A percentile compares a stretch with the other conserved stretches of the same genome.
Evolutionary conservation across 2,888 invertebrate genomes (phyloP).

Genomic region (Strigamia transsilvanica): DNA sequence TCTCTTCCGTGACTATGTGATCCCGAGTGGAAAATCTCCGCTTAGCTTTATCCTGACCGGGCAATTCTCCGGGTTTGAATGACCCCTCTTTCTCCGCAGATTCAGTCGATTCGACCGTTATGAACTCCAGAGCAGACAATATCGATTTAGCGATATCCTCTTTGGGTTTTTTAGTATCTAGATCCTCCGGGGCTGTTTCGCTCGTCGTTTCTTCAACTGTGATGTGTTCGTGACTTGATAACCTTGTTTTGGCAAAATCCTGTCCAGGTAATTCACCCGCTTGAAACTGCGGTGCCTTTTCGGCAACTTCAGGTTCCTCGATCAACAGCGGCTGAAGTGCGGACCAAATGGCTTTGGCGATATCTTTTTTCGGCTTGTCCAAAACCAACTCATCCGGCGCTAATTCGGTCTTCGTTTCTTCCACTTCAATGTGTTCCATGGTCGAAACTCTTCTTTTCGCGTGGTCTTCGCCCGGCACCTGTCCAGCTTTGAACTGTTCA

Average conservation of each 20-base stretch:
- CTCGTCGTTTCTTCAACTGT: constrained; percentile 64
- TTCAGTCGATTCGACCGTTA: constrained; percentile 17
- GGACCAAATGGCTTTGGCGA: constrained; percentile 29
- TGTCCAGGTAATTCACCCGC: constrained; percentile 65
- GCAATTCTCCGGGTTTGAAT: constrained; percentile 50
- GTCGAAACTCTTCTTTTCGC: constrained; percentile 60
- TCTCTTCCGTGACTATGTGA: constrained; percentile 53
- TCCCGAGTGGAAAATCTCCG: constrained; percentile 53
- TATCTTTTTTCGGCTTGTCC: constrained; percentile 51
- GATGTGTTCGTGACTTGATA: constrained; percentile 62
- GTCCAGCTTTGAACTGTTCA: constrained; percentile 53
- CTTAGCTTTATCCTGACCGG: constrained; percentile 52
- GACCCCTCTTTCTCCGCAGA: constrained; percentile 36
- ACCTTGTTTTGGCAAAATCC: constrained; percentile 65
- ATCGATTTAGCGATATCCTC: constrained; percentile 60
- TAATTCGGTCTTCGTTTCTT: constrained; percentile 64
- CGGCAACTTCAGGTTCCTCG: constrained; percentile 53
- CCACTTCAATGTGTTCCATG: constrained; percentile 64
- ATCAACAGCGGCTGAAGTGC: constrained; percentile 51
- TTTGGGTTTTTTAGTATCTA: constrained; percentile 59
- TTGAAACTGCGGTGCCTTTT: constrained; percentile 50
- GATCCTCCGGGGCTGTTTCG: constrained; percentile 62
- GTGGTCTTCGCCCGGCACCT: constrained; percentile 53
- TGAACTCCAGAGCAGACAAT: constrained; percentile 1
- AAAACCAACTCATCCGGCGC: constrained; percentile 58